A percentile compares a stretch with the other conserved stretches of the same genome.
phyloP scores from a whole-genome alignment of 2,113 vertebrate species.

The Emberiza fucata region DNA sequence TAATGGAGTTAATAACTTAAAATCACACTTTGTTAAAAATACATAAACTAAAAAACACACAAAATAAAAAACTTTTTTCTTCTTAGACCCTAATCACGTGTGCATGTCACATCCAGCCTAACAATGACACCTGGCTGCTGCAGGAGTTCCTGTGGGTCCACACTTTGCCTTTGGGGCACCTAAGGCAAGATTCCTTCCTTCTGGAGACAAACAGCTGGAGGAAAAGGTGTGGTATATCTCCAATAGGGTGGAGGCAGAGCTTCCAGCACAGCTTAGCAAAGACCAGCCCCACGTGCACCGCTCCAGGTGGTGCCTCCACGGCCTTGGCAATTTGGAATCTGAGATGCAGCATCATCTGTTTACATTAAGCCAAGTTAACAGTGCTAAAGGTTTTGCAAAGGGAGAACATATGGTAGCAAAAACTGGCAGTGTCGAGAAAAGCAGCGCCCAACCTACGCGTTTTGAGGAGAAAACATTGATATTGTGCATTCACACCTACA shows the following conservation, averaged over 20 bases:
- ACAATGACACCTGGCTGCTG: not conserved
- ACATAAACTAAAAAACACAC: too few relatives aligned
- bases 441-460: not conserved
- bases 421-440: constrained; percentile 13
- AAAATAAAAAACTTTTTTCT: too few relatives aligned
- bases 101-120: too few relatives aligned
- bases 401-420: constrained; percentile 48
- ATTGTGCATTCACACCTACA: constrained; percentile 23
- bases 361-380: constrained; percentile 15
- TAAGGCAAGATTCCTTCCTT: not conserved
- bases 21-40: too few relatives aligned
- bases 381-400: constrained; percentile 44
- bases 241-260: not conserved
- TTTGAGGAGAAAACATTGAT: constrained; percentile 27
- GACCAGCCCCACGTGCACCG: accelerated
- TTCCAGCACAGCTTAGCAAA: not conserved
- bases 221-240: not conserved
- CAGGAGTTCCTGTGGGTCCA: not conserved
- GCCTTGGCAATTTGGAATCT: not conserved
- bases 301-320: not conserved
- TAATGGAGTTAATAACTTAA: too few relatives aligned
- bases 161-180: not conserved
- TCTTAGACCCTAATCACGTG: too few relatives aligned
- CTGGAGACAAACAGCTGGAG: not conserved
- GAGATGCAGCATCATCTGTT: not conserved